Conservation (phyloP, 2,888 invertebrate species). For the Drosophila ustulata region DNA sequence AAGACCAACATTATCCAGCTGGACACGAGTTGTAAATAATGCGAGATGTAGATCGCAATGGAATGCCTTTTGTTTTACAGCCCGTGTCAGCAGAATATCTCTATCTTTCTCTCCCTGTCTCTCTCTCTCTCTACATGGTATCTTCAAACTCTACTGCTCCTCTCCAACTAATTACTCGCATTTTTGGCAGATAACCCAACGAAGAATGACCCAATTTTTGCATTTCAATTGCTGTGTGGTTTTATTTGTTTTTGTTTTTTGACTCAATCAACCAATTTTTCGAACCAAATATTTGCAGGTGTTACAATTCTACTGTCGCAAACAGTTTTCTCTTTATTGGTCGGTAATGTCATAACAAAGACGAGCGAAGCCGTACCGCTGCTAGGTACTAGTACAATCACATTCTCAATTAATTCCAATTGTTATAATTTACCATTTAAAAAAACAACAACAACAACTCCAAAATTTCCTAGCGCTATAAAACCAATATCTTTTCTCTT, state of each 20-base stretch:
- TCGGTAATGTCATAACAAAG: conserved; percentile 99
- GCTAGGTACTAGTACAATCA: conserved; percentile 90
- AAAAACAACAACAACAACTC: conserved; percentile 38
- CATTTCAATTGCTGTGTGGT: conserved; percentile 8
- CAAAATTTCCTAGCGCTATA: conserved; percentile 55
- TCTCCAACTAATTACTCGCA: conserved; percentile 8
- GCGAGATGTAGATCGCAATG: background rate
- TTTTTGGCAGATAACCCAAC: conserved; percentile 19
- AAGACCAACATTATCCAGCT: background rate
- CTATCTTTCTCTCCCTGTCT: background rate
- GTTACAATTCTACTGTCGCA: conserved; percentile 99
- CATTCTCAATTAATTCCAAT: conserved; percentile 35
- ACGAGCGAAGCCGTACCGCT: conserved; percentile 99
- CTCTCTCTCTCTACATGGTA: conserved; percentile 4
- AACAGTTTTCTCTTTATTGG: conserved; percentile 99
- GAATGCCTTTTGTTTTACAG: conserved; percentile 14
- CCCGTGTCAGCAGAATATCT: conserved; percentile 22
- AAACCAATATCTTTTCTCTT: conserved; percentile 67
- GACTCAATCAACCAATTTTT: conserved; percentile 82
- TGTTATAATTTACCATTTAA: conserved; percentile 56
- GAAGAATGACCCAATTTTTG: background rate
- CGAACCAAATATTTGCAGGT: conserved; percentile 91
- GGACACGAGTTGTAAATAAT: conserved; percentile 29
- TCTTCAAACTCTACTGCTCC: background rate
- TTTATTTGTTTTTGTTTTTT: conserved; percentile 3